Percentiles rank a stretch among this genome's conserved stretches.
These are phyloP conservation scores for Pristionchus mayeri DNA, from an alignment of 2,888 invertebrate genomes.

Conservation along the genomic window DNA sequence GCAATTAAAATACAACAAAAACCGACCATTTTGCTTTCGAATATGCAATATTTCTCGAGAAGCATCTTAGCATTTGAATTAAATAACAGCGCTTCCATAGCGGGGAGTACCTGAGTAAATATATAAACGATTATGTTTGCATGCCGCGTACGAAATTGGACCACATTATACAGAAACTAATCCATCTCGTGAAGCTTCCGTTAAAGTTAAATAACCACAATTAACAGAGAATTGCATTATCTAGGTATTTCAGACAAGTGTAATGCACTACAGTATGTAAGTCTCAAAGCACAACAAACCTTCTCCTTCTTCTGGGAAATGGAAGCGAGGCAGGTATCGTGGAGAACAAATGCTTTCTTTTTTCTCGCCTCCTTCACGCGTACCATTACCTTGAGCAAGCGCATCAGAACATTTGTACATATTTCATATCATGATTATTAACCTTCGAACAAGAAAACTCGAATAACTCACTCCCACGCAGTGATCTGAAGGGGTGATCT, in stretches of 20 bases:
- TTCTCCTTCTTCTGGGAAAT: neutral
- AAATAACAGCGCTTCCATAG: neutral
- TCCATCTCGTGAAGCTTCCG: no score
- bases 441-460: neutral
- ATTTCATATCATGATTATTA: neutral
- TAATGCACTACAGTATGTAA: no score
- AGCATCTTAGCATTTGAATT: neutral
- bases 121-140: neutral
- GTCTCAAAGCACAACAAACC: no score
- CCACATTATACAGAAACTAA: neutral
- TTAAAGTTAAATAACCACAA: neutral
- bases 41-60: neutral
- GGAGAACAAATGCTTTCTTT: neutral
- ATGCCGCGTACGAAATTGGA: neutral
- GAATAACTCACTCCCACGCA: neutral
- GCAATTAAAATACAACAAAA: neutral
- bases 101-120: neutral
- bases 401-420: no score
- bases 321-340: neutral
- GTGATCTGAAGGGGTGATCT: no score
- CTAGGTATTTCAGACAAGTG: no score
- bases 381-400: no score
- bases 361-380: no score
- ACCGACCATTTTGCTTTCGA: neutral
- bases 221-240: no score